A percentile compares a stretch with the other conserved stretches of the same genome.
These are phyloP conservation scores for Coranthus polyacanthus DNA, from an alignment of 2,797 vertebrate species.

Conservation along the genomic window DNA sequence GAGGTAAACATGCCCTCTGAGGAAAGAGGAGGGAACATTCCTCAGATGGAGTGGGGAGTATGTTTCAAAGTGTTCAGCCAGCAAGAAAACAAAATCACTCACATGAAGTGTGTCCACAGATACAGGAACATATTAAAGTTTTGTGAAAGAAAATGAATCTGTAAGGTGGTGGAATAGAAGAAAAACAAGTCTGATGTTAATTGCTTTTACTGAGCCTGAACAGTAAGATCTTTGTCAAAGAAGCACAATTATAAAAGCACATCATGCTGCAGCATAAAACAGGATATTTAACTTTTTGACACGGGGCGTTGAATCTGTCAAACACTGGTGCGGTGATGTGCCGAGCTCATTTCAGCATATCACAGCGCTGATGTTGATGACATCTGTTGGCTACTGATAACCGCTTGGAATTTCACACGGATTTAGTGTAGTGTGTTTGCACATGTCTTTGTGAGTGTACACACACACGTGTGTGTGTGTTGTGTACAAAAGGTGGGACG, in stretches of 20 bases:
- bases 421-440: slow-evolving; percentile 60
- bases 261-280: slow-evolving; percentile 5
- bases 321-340: slow-evolving; percentile 23
- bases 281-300: slow-evolving; percentile 6
- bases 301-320: slow-evolving; percentile 2
- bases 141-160: neutral
- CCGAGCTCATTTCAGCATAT: slow-evolving; percentile 26
- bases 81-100: slow-evolving; percentile 23
- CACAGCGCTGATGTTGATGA: slow-evolving; percentile 7
- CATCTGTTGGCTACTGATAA: slow-evolving; percentile 69
- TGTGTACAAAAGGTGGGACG: slow-evolving; percentile 80
- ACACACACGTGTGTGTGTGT: slow-evolving; percentile 10
- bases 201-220: slow-evolving; percentile 13
- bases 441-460: slow-evolving; percentile 33
- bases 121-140: neutral
- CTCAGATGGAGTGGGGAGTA: slow-evolving; percentile 43
- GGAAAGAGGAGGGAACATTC: slow-evolving; percentile 72
- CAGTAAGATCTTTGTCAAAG: slow-evolving; percentile 20
- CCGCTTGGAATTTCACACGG: slow-evolving; percentile 61
- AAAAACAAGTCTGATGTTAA: neutral
- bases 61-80: slow-evolving; percentile 28
- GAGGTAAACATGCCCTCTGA: slow-evolving; percentile 65
- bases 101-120: slow-evolving; percentile 5
- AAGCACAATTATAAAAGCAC: slow-evolving; percentile 2
- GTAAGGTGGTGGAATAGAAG: neutral